Evolutionary conservation across 2,888 invertebrate genomes (phyloP).

Genomic region (Ditula angustiorana): DNA sequence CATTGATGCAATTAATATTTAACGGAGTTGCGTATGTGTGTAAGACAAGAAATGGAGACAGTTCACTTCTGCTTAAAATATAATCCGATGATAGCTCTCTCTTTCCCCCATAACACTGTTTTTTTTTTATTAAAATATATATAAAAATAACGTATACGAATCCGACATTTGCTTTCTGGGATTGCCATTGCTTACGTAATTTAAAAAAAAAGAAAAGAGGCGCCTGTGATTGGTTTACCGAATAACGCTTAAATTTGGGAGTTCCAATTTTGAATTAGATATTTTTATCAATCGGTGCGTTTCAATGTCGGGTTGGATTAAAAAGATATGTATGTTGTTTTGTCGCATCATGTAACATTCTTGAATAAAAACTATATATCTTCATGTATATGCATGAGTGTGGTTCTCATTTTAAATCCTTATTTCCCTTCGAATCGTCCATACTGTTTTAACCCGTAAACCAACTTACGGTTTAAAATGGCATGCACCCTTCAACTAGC

Average conservation of each 20-base stretch:
- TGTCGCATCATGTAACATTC: constrained; percentile 54
- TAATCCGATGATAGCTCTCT: neutral
- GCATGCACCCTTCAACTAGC: constrained; percentile 14
- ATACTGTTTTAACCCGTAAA: constrained; percentile 57
- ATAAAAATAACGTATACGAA: constrained; percentile 49
- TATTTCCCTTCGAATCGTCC: constrained; percentile 47
- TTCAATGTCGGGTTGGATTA: constrained; percentile 77
- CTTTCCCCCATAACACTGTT: constrained; percentile 46
- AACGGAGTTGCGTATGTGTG: no score
- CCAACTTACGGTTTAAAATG: constrained; percentile 14
- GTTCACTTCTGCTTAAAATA: constrained; percentile 16
- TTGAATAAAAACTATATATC: constrained; percentile 49
- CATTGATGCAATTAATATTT: neutral
- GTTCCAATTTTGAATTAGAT: constrained; percentile 43
- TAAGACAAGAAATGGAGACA: neutral
- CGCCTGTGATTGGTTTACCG: constrained; percentile 85
- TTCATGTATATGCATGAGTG: constrained; percentile 83
- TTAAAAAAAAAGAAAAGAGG: constrained; percentile 50
- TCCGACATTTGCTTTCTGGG: constrained; percentile 81
- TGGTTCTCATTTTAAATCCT: constrained; percentile 69
- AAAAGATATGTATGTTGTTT: constrained; percentile 58
- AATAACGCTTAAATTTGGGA: constrained; percentile 70
- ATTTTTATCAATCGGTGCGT: constrained; percentile 50
- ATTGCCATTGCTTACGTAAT: constrained; percentile 74
- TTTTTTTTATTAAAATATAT: constrained; percentile 39